Evolutionary conservation across 2,113 vertebrate genomes (phyloP).

Genomic region (Dendropsophus ebraccatus): DNA sequence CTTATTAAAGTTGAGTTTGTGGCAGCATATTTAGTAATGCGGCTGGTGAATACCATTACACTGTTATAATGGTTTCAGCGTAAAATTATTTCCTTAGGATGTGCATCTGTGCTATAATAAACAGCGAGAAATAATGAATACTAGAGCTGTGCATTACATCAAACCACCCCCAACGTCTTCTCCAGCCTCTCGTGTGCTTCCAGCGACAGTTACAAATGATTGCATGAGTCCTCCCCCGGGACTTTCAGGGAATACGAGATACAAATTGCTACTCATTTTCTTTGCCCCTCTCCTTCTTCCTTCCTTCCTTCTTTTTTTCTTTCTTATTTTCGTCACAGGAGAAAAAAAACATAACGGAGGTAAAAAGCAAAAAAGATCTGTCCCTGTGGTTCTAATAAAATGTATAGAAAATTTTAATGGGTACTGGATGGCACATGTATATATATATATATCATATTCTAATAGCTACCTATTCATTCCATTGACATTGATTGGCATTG

Average conservation of each 20-base stretch:
- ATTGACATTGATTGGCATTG: too few relatives aligned
- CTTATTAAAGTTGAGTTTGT: constrained; percentile 38
- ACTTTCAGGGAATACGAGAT: constrained; percentile 3
- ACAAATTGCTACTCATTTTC: constrained; percentile 44
- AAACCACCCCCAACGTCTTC: constrained; percentile 3
- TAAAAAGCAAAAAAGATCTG: too few relatives aligned
- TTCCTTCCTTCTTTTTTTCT: neutral
- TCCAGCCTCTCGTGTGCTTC: constrained; percentile 26
- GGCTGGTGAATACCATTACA: constrained; percentile 32
- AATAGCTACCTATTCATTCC: too few relatives aligned
- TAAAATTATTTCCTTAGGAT: constrained; percentile 50
- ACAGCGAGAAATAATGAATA: constrained; percentile 42
- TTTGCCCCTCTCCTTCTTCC: neutral
- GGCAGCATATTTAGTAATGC: constrained; percentile 29
- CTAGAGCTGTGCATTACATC: constrained; percentile 17
- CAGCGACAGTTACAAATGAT: constrained; percentile 46
- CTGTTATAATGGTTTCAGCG: constrained; percentile 2
- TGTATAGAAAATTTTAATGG: too few relatives aligned
- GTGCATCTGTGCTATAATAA: constrained; percentile 40
- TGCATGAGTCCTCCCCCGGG: constrained; percentile 12
- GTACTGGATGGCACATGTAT: too few relatives aligned
- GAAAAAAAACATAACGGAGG: neutral
- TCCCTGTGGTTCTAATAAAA: too few relatives aligned
- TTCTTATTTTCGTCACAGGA: neutral
- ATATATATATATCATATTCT: too few relatives aligned